Percentiles rank a stretch among this genome's conserved stretches.
Conservation (phyloP, 2,888 invertebrate genomes). For the Leucozona laternaria region DNA sequence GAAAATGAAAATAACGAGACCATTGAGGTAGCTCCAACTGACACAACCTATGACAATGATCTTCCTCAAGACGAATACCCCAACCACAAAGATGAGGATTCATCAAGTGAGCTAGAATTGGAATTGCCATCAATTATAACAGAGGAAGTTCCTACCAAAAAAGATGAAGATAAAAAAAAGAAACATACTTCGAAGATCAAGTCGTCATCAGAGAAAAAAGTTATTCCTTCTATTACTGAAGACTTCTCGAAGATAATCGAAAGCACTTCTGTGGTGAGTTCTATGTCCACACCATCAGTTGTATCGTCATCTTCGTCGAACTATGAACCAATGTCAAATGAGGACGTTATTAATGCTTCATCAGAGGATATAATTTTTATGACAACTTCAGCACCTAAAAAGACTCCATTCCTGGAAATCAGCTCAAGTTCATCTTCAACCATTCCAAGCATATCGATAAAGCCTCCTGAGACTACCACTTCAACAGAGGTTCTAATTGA, state of each 20-base stretch:
- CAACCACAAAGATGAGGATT: conserved; percentile 34
- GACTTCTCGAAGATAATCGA: conserved; percentile 79
- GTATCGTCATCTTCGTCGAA: conserved; percentile 79
- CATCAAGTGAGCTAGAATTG: conserved; percentile 56
- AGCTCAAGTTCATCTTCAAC: conserved; percentile 25
- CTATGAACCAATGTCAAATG: conserved; percentile 81
- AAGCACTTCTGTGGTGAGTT: conserved; percentile 80
- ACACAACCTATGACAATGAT: conserved; percentile 78
- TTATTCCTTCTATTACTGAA: conserved; percentile 81
- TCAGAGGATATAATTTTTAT: conserved; percentile 82
- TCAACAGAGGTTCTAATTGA: conserved; percentile 38
- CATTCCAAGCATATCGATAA: conserved; percentile 63
- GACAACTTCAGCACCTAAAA: conserved; percentile 79
- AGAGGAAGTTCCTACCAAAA: conserved; percentile 77
- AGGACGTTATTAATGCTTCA: conserved; percentile 79
- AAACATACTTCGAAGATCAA: conserved; percentile 81
- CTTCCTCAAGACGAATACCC: conserved; percentile 63
- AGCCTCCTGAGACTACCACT: conserved; percentile 51
- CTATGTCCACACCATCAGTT: conserved; percentile 71
- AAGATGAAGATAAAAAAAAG: conserved; percentile 80
- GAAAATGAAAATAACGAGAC: conserved; percentile 64
- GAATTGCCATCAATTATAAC: conserved; percentile 59
- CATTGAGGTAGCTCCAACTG: conserved; percentile 76
- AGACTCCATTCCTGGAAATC: conserved; percentile 80
- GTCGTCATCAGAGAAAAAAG: conserved; percentile 57